Conservation (phyloP, 2,797 vertebrate genomes). For the Malurus leucopterus region DNA sequence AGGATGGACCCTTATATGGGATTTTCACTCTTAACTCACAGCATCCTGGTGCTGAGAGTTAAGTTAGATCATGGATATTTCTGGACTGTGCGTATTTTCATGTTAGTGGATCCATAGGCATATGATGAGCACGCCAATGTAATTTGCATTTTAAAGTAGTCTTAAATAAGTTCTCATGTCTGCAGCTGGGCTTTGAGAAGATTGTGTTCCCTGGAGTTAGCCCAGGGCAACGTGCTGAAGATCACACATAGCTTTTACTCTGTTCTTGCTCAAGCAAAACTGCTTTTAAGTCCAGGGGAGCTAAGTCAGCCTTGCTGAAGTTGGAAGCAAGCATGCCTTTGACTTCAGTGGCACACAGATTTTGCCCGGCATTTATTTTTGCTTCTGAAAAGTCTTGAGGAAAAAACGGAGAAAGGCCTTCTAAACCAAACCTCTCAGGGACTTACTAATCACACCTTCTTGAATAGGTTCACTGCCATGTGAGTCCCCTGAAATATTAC, state of each 20-base stretch:
- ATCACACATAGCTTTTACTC: conserved; percentile 47
- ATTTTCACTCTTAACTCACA: not conserved
- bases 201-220: conserved; percentile 38
- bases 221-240: conserved; percentile 39
- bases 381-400: not conserved
- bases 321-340: not conserved
- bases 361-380: not conserved
- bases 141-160: conserved; percentile 58
- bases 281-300: conserved; percentile 38
- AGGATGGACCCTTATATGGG: not conserved
- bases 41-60: not conserved
- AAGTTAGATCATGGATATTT: not conserved
- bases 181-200: conserved; percentile 53
- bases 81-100: not conserved
- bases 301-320: conserved; percentile 3
- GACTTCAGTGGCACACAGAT: not conserved
- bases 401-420: not conserved
- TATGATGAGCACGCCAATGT: not conserved
- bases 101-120: not conserved
- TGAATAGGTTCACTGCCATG: not conserved
- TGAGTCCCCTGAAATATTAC: not conserved
- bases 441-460: not conserved
- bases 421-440: not conserved
- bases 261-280: conserved; percentile 52
- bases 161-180: conserved; percentile 44